phyloP scores from a whole-genome alignment of 1,140 invertebrate genomes.

The Drosophila biarmipes region DNA sequence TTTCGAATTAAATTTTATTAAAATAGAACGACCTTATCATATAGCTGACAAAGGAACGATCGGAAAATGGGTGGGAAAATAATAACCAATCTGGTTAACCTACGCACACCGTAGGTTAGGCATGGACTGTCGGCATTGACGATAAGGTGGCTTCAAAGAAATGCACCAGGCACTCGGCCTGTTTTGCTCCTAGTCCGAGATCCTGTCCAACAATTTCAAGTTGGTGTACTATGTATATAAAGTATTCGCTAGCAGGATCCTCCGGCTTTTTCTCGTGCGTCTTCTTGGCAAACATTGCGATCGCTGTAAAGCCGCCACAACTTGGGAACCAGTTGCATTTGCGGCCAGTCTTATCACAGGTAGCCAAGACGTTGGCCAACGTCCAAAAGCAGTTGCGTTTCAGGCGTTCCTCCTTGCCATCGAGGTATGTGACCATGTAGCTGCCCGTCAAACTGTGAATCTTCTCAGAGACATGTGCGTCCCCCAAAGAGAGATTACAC shows the following conservation, averaged over 20 bases:
- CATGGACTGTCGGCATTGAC: no score
- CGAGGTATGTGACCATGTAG: constrained; percentile 73
- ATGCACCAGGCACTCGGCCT: constrained; percentile 27
- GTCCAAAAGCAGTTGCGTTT: constrained; percentile 73
- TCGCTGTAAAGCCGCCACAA: constrained; percentile 64
- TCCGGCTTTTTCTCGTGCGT: constrained; percentile 38
- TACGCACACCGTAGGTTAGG: no score
- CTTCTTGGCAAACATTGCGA: constrained; percentile 29
- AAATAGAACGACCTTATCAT: no score
- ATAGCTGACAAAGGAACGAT: no score
- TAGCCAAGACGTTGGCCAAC: constrained; percentile 67
- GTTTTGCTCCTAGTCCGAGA: not conserved
- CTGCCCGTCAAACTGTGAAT: constrained; percentile 67
- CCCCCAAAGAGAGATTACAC: constrained; percentile 77
- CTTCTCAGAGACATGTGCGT: constrained; percentile 71
- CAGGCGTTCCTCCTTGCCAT: constrained; percentile 55
- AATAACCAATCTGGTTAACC: no score
- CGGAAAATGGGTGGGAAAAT: no score
- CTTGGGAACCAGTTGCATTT: constrained; percentile 72
- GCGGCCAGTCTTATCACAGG: constrained; percentile 52
- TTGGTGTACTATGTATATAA: constrained; percentile 63
- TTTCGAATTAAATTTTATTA: no score
- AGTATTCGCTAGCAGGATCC: constrained; percentile 50
- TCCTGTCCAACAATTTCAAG: constrained; percentile 33
- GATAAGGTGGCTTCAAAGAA: constrained; percentile 24